phyloP scores from a whole-genome alignment of 1,140 invertebrate species.

The Scaptomyza hsui region DNA sequence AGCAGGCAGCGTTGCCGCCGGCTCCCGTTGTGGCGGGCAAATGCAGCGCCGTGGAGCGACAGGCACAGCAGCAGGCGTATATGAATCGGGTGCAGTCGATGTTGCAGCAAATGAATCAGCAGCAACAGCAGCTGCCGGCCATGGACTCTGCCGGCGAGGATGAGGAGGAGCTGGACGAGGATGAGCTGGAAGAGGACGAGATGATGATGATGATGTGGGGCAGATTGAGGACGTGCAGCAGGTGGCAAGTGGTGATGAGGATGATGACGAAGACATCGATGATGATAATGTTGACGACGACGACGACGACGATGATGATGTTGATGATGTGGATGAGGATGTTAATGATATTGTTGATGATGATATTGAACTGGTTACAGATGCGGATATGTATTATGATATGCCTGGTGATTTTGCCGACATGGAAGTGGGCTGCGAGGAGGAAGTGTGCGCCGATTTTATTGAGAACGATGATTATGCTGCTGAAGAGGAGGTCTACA shows the following conservation, averaged over 20 bases:
- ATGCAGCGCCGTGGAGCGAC: slow-evolving; percentile 47
- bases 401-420: slow-evolving; percentile 61
- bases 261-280: slow-evolving; percentile 14
- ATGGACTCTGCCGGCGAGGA: slow-evolving; percentile 70
- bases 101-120: slow-evolving; percentile 71
- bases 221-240: slow-evolving; percentile 9
- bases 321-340: slow-evolving; percentile 8
- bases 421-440: slow-evolving; percentile 74
- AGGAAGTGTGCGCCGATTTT: slow-evolving; percentile 70
- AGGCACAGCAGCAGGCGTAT: slow-evolving; percentile 63
- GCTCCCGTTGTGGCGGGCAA: slow-evolving; percentile 27
- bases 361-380: slow-evolving; percentile 33
- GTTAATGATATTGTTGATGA: slow-evolving; percentile 15
- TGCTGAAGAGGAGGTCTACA: slow-evolving; percentile 76
- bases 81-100: slow-evolving; percentile 68
- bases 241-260: slow-evolving; percentile 7
- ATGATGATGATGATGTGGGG: slow-evolving; percentile 12
- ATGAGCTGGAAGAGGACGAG: slow-evolving; percentile 40
- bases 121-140: slow-evolving; percentile 52
- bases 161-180: slow-evolving; percentile 52
- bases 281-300: slow-evolving; percentile 54
- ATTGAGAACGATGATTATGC: slow-evolving; percentile 47
- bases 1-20: slow-evolving; percentile 31
- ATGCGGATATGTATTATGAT: slow-evolving; percentile 61
- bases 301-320: slow-evolving; percentile 22